Percentiles rank a stretch among this genome's conserved stretches.
Evolutionary conservation across 2,113 vertebrate genomes (phyloP).

Genomic region (Dicrurus megarhynchus): DNA sequence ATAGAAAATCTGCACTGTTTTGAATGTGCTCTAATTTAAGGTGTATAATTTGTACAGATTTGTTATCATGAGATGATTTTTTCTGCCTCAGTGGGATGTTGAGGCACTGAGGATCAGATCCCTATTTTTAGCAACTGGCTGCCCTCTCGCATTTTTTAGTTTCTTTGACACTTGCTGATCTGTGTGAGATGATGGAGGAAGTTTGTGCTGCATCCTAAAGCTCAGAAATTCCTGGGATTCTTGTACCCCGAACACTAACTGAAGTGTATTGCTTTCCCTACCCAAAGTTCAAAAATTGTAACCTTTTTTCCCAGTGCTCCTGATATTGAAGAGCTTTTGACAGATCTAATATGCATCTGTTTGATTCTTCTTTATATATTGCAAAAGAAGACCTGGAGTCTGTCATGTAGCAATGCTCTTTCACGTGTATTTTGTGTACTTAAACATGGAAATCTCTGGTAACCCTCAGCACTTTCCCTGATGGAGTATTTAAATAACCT

Average conservation of each 20-base stretch:
- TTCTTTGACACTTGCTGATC: neutral
- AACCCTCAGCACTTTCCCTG: neutral
- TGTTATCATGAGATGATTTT: neutral
- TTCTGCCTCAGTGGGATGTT: neutral
- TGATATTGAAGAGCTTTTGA: neutral
- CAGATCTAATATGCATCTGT: neutral
- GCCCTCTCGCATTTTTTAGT: neutral
- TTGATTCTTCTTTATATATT: neutral
- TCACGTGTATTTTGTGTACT: neutral
- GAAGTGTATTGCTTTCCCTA: neutral
- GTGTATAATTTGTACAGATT: neutral
- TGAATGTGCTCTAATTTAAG: neutral
- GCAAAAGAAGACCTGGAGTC: neutral
- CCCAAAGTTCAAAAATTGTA: neutral
- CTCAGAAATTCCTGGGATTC: neutral
- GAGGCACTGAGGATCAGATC: neutral
- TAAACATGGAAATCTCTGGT: neutral
- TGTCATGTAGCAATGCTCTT: neutral
- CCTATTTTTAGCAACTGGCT: neutral
- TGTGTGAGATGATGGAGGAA: neutral
- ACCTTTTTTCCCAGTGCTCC: neutral
- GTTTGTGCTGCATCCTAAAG: neutral
- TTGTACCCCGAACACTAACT: accelerated
- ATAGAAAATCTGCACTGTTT: neutral
- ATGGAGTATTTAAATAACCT: neutral